phyloP scores from a whole-genome alignment of 1,140 invertebrate species.

The Ips typographus region DNA sequence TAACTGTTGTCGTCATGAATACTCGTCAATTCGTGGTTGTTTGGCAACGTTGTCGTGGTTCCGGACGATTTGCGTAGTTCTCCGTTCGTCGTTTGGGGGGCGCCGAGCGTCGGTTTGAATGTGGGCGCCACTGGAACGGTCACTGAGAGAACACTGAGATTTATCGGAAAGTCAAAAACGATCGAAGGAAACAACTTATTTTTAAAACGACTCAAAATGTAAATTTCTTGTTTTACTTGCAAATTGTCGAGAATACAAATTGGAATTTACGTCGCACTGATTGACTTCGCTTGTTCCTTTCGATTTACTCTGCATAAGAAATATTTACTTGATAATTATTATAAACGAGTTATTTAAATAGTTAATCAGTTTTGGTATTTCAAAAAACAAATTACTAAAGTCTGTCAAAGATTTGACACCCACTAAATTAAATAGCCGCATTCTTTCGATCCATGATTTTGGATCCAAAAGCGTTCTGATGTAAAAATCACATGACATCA shows the following conservation, averaged over 20 bases:
- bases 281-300: conserved; percentile 2
- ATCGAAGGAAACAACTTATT: neutral
- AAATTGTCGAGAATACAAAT: conserved; percentile 5
- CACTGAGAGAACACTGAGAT: neutral
- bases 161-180: neutral
- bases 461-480: too few species aligned
- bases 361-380: too few species aligned
- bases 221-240: conserved; percentile 18
- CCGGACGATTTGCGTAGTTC: conserved; percentile 11
- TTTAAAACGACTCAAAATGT: conserved; percentile 17
- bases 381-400: too few species aligned
- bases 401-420: too few species aligned
- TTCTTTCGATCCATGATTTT: too few species aligned
- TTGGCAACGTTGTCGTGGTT: conserved; percentile 1
- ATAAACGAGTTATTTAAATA: too few species aligned
- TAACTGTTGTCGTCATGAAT: neutral
- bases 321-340: too few species aligned
- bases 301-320: too few species aligned
- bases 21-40: neutral
- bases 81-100: neutral
- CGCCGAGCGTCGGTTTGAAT: neutral
- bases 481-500: too few species aligned
- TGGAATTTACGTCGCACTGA: neutral
- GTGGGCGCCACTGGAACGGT: conserved; percentile 30
- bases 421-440: too few species aligned